phyloP scores from a whole-genome alignment of 2,888 invertebrate species.

The Eumacrocentrus americanus region DNA sequence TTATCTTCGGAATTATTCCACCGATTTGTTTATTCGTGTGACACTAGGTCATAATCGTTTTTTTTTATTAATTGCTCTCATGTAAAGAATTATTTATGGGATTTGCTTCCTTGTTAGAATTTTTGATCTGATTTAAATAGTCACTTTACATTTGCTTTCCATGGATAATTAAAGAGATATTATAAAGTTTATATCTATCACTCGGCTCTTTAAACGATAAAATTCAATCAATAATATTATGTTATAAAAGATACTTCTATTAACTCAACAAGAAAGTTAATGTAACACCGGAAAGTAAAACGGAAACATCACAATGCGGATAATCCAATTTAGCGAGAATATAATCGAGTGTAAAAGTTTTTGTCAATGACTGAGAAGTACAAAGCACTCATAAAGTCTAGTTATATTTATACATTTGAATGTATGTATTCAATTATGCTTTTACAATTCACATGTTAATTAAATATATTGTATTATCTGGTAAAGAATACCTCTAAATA shows the following conservation, averaged over 20 bases:
- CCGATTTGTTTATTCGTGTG: constrained; percentile 10
- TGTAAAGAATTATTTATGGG: background rate
- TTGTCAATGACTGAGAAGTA: constrained; percentile 58
- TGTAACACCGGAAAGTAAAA: constrained; percentile 38
- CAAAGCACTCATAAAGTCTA: constrained; percentile 55
- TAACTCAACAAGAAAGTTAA: background rate
- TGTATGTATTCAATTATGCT: constrained; percentile 51
- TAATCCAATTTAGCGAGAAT: constrained; percentile 25
- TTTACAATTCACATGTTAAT: constrained; percentile 52
- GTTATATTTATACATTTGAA: constrained; percentile 55
- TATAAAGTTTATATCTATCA: too few species aligned
- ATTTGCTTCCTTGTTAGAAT: background rate
- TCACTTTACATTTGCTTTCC: background rate
- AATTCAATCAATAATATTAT: too few species aligned
- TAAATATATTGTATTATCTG: constrained; percentile 42
- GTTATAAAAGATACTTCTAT: too few species aligned
- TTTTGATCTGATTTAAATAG: background rate
- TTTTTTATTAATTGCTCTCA: background rate
- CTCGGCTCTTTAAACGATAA: too few species aligned
- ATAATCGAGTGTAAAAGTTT: constrained; percentile 46
- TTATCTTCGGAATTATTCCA: constrained; percentile 27
- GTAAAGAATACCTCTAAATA: constrained; percentile 26
- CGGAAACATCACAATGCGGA: constrained; percentile 35
- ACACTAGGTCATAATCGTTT: background rate
- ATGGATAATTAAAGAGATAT: background rate